phyloP scores from a whole-genome alignment of 2,888 invertebrate species.

The Capitulum mitella region DNA sequence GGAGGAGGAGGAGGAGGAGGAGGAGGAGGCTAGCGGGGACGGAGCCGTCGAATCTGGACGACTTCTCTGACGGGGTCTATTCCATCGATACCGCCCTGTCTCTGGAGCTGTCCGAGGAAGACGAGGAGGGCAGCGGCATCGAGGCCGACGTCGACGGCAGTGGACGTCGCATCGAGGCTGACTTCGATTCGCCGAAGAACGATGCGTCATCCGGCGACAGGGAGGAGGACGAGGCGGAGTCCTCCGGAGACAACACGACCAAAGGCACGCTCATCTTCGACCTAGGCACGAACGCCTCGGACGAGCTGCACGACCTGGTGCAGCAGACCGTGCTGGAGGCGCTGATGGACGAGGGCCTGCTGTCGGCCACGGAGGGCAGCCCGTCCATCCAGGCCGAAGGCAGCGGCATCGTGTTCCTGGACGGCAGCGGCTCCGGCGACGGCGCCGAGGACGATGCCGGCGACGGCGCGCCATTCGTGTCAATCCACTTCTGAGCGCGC shows the following conservation, averaged over 20 bases:
- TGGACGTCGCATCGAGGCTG: not conserved
- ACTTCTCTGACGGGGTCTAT: not conserved
- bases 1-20: not conserved
- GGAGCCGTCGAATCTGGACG: too few species aligned
- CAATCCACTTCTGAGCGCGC: not conserved
- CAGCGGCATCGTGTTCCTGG: constrained; percentile 14
- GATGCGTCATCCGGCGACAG: not conserved
- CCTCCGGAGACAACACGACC: not conserved
- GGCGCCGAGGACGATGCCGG: not conserved
- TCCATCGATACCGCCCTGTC: not conserved
- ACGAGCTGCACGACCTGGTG: constrained; percentile 10
- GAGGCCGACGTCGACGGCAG: not conserved
- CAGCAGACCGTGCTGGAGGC: constrained; percentile 20
- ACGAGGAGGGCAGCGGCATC: not conserved
- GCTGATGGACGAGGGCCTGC: constrained; percentile 21
- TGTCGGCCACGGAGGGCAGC: not conserved
- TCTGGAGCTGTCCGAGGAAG: not conserved
- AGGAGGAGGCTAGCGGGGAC: not conserved
- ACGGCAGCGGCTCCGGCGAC: not conserved
- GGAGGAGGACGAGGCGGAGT: not conserved
- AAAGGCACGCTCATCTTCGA: constrained; percentile 20
- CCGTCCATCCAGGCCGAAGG: not conserved
- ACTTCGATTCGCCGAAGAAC: not conserved
- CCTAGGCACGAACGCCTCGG: not conserved
- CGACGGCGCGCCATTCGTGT: not conserved